A percentile compares a stretch with the other conserved stretches of the same genome.
These are phyloP conservation scores for Gymnopithys bicolor DNA, from an alignment of 2,797 vertebrate genomes.

Conservation along the genomic window DNA sequence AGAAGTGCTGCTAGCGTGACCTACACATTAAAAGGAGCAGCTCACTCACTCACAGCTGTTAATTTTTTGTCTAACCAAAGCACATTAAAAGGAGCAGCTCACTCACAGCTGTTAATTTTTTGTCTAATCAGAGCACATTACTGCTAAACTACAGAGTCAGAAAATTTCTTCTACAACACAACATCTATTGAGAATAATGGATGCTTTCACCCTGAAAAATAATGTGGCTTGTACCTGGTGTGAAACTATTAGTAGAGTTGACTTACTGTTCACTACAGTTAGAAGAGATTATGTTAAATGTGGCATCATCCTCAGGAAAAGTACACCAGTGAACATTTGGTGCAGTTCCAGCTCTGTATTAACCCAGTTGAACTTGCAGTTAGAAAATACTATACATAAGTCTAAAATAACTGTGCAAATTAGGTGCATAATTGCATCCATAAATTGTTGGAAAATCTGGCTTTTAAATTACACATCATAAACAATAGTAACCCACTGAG, in stretches of 20 bases:
- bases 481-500: slow-evolving; percentile 38
- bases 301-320: slow-evolving; percentile 15
- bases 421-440: slow-evolving; percentile 42
- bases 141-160: neutral
- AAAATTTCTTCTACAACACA: neutral
- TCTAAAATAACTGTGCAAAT: slow-evolving; percentile 59
- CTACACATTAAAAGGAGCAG: neutral
- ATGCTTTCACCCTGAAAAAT: neutral
- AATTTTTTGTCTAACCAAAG: neutral
- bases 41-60: neutral
- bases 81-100: neutral
- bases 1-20: neutral
- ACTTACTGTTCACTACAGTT: neutral
- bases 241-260: slow-evolving; percentile 24
- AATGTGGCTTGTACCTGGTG: neutral
- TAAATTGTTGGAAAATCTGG: slow-evolving; percentile 51
- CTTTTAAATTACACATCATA: slow-evolving; percentile 52
- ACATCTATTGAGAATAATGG: neutral
- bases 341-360: slow-evolving; percentile 11
- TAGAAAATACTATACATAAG: slow-evolving; percentile 19
- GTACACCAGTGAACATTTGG: neutral
- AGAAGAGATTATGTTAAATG: slow-evolving; percentile 38
- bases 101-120: neutral
- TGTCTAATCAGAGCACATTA: neutral
- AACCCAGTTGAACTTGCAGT: neutral